Evolutionary conservation across 2,888 invertebrate genomes (phyloP), one percentile per base, ranked within the genome.

Genomic region (Drosophila atroscutellata): DNA sequence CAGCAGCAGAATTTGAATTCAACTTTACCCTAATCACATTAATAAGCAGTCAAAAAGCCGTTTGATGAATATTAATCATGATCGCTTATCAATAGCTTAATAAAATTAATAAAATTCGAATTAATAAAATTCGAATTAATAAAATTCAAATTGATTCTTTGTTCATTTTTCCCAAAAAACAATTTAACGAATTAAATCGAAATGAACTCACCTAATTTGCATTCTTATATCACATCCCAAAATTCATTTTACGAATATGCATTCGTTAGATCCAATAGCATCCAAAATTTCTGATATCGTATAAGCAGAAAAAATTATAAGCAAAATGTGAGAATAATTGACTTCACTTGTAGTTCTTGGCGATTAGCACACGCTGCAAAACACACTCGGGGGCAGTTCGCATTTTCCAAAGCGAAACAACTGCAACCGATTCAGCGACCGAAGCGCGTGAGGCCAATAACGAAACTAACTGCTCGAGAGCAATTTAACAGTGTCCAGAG

Each of bases 371-470:
- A 68, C 36, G 13, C 34, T 66, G 26, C 13, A 42, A 34, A 18
- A 60, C 39, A 42, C 18, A n/a, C 15, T 55, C n/a, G 26, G 28
- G 36, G 18, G 39, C 56, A 26, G 34, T 71, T 72, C 69, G 72
- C 57, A 67, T 71, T 70, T 72, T 65, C 45, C 70, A 80, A 80
- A 65, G 39, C 52, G 67, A 50, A 52, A 37, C 37, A 55, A 63
- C 72, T 67, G 77, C 79, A 70, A 70, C 74, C 87, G 81, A 72
- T 66, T 42, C 56, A 76, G 60, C 86, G 71, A 86, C 91, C 91
- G 87, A 77, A 81, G 84, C 91, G 81, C 80, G 83, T 84, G 84
- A 89, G 80, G 90, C 79, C 90, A 91, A 89, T 89, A 87, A 77
- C 79, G 81, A 84, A 83, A 91, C 91, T 91, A 89, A 86, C 77